Evolutionary conservation across 2,888 invertebrate genomes (phyloP).

Genomic region (Eilema sororculum): DNA sequence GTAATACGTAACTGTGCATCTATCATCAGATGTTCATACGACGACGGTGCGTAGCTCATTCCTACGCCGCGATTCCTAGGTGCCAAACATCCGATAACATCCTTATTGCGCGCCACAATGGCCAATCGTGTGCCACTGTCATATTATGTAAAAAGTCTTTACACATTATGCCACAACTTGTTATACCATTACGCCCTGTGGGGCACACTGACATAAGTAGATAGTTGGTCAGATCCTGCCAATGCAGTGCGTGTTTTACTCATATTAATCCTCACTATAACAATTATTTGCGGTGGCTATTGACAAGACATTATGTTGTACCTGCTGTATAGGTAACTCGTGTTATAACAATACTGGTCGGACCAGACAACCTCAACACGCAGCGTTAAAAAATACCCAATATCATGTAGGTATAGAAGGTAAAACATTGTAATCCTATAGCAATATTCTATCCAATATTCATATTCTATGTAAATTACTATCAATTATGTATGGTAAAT

Average conservation of each 20-base stretch:
- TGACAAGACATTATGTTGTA: background rate
- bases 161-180: too few species aligned
- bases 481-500: background rate
- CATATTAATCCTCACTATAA: background rate
- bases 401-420: background rate
- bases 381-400: background rate
- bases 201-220: background rate
- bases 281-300: background rate
- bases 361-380: background rate
- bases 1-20: too few species aligned
- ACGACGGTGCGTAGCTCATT: too few species aligned
- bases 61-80: too few species aligned
- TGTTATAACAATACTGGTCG: conserved; percentile 1
- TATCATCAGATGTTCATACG: too few species aligned
- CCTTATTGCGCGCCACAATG: too few species aligned
- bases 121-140: too few species aligned
- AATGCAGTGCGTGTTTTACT: background rate
- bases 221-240: background rate
- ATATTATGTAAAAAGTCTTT: too few species aligned
- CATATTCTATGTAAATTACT: background rate
- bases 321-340: too few species aligned
- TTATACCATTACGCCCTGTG: too few species aligned
- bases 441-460: too few species aligned
- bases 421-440: background rate
- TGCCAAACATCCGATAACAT: too few species aligned